Conservation (phyloP, 1,140 invertebrate genomes). For the Ptiloglossa arizonensis region DNA sequence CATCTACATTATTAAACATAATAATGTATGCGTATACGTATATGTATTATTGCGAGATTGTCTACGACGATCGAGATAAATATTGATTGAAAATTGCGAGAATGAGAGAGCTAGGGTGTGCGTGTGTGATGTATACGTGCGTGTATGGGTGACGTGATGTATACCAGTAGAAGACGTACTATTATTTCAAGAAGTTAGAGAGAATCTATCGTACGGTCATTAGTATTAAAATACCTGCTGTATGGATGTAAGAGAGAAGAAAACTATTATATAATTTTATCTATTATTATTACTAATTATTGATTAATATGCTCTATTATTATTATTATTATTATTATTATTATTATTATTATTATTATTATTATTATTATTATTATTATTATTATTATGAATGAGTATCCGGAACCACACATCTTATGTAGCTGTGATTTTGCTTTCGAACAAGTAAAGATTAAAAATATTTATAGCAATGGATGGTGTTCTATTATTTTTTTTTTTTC, state of each 20-base stretch:
- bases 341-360: slow-evolving; percentile 76
- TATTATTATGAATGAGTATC: slow-evolving; percentile 73
- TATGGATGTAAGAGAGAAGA: slow-evolving; percentile 76
- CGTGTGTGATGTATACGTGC: neutral
- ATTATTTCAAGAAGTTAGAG: slow-evolving; percentile 54
- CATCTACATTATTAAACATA: slow-evolving; percentile 36
- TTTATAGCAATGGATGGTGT: slow-evolving; percentile 77
- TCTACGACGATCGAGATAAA: slow-evolving; percentile 19
- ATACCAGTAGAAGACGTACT: slow-evolving; percentile 66
- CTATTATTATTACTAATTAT: slow-evolving; percentile 76
- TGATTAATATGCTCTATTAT: slow-evolving; percentile 75
- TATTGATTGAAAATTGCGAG: neutral
- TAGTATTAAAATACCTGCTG: slow-evolving; percentile 79
- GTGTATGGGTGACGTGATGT: slow-evolving; percentile 26
- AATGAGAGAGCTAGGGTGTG: neutral
- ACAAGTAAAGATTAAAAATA: slow-evolving; percentile 82
- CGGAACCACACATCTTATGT: slow-evolving; percentile 81
- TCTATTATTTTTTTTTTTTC: neutral
- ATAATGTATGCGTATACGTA: slow-evolving; percentile 35
- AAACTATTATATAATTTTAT: slow-evolving; percentile 80
- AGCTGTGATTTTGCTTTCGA: slow-evolving; percentile 82
- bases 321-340: slow-evolving; percentile 73
- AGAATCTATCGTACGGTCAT: slow-evolving; percentile 71
- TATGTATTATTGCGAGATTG: slow-evolving; percentile 34
- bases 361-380: slow-evolving; percentile 65